Conservation (phyloP, 1,140 invertebrate species). For the Coelopa frigida region DNA sequence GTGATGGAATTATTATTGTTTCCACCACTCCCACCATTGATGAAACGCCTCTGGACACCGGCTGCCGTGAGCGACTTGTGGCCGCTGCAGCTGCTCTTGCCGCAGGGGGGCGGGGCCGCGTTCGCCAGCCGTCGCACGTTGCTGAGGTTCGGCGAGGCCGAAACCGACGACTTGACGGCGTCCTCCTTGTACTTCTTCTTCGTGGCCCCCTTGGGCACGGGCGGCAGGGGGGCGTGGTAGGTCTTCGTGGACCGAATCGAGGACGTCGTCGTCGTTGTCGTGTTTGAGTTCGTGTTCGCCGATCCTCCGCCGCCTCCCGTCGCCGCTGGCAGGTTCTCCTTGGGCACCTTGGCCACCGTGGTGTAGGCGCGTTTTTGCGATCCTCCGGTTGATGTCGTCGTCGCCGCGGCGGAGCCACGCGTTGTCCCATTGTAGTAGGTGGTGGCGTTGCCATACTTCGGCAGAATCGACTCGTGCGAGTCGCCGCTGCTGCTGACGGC, state of each 20-base stretch:
- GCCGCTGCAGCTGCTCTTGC: no score
- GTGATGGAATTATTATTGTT: no score
- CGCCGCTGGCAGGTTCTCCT: constrained; percentile 27
- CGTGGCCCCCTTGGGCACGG: constrained; percentile 22
- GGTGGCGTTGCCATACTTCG: constrained; percentile 10
- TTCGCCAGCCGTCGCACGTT: constrained; percentile 8
- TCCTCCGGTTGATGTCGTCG: no score
- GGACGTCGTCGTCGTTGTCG: constrained; percentile 1
- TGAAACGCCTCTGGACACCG: no score
- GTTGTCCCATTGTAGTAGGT: constrained; percentile 11
- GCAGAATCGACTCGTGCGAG: constrained; percentile 10
- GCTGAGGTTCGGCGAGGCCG: constrained; percentile 14
- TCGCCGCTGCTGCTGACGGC: constrained; percentile 8
- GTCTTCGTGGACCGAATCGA: constrained; percentile 27
- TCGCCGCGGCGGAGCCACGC: constrained; percentile 4
- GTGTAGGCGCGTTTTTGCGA: constrained; percentile 40
- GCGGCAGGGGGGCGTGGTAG: constrained; percentile 35
- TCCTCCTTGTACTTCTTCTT: constrained; percentile 17
- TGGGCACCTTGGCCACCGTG: constrained; percentile 23
- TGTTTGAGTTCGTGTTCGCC: not conserved
- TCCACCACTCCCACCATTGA: no score
- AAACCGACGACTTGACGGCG: not conserved
- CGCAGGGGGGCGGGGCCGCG: no score
- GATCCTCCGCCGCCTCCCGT: constrained; percentile 15
- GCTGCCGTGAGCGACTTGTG: no score